These are phyloP conservation scores for Ips typographus DNA, from an alignment of 1,140 invertebrate genomes.

Conservation along the genomic window DNA sequence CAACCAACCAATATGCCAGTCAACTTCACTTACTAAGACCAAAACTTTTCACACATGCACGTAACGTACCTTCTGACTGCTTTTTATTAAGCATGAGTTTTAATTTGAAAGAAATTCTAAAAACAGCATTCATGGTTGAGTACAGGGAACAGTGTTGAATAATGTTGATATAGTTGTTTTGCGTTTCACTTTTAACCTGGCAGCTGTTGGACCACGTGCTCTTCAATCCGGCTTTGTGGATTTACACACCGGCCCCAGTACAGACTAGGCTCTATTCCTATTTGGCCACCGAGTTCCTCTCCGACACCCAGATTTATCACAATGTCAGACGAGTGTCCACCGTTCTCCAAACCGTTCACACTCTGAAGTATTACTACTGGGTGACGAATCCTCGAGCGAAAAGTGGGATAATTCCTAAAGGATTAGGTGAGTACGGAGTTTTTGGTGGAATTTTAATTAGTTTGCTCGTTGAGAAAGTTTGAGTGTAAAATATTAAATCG, in stretches of 20 bases:
- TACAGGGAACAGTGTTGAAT: slow-evolving; percentile 58
- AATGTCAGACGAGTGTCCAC: slow-evolving; percentile 96
- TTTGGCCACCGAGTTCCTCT: slow-evolving; percentile 95
- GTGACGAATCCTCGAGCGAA: slow-evolving; percentile 92
- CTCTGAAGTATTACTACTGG: slow-evolving; percentile 99
- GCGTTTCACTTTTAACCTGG: slow-evolving; percentile 77
- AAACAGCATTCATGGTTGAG: slow-evolving; percentile 31
- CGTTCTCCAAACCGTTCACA: slow-evolving; percentile 96
- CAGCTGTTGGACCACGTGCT: slow-evolving; percentile 98
- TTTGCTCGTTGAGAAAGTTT: background rate
- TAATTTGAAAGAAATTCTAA: too few species aligned
- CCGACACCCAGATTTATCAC: slow-evolving; percentile 96
- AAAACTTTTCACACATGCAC: too few species aligned
- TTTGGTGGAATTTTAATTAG: slow-evolving; percentile 6
- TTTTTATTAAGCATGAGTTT: too few species aligned
- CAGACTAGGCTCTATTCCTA: slow-evolving; percentile 96
- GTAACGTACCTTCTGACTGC: too few species aligned
- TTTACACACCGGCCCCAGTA: slow-evolving; percentile 94
- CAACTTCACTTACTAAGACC: too few species aligned
- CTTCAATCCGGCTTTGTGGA: slow-evolving; percentile 98
- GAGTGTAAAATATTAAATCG: too few species aligned
- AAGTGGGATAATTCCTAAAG: slow-evolving; percentile 93
- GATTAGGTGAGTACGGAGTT: slow-evolving; percentile 68
- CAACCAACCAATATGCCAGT: too few species aligned
- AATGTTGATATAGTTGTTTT: slow-evolving; percentile 71